Evolutionary conservation across 2,113 vertebrate genomes (phyloP), one percentile per base, ranked within the genome.

Genomic region (Lynx canadensis): DNA sequence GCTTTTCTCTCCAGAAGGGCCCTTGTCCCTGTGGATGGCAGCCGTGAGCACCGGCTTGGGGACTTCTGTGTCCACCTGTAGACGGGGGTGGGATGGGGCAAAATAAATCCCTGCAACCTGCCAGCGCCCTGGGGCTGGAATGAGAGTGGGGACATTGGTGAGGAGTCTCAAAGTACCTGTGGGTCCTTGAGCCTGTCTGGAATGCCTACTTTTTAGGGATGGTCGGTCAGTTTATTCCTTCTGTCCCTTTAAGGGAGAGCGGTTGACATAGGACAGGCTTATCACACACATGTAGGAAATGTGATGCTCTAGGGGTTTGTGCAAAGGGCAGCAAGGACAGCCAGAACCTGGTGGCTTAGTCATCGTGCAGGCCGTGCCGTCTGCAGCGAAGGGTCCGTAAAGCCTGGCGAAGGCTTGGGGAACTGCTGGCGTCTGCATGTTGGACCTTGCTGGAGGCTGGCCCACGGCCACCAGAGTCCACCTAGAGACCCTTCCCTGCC

Each of bases 381-480:
- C 81, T 85, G 33, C 5, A 5, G 15, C 7, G 1, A 1, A 10
- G 36, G 63, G 81, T 50, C 4, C 23, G 21, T 0, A 31, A n/a
- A 65, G 50, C 12, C 66, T 36, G 36, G 1, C 10, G 65, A 41
- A 23, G 36, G 33, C 27, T 69, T 0, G 29, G 83, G 31, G 85
- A 45, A 1, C 18, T 6, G 0, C 65, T 3, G 9, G 15, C 0
- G 3, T 12, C 4, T 48, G 31, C n/a, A 5, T 1, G 15, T 2
- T 41, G 69, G 76, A 31, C 14, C 11, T 33, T 57, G 55, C 63
- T 36, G 31, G 33, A 23, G 16, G 74, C 50, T 14, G 1, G 8
- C 85, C 57, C 60, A 0, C 27, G 1, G 3, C 50, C 45, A 19
- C 78, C 63, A 55, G 52, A 12, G 41, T 60, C 66, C 74, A 83